Evolutionary conservation across 2,888 invertebrate species (phyloP), one percentile per base, ranked within the genome.

Genomic region (Pseudococcus jackbeardsleyi): DNA sequence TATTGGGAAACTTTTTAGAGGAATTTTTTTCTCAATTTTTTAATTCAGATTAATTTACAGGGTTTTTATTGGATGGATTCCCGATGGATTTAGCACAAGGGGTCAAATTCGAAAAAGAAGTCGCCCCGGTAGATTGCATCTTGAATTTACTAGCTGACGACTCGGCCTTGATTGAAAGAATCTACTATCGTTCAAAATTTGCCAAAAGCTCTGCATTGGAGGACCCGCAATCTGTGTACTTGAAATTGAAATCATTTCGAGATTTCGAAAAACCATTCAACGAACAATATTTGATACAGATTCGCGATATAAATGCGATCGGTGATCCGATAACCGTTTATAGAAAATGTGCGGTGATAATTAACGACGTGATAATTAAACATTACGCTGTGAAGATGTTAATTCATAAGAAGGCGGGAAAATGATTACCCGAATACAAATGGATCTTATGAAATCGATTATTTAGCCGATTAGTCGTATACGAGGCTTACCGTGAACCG

Each of bases 401-500:
- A 85, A 33, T 12, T 19, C 39, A 26, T 59, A 59, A 85, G 5
- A 85, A 64, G 17, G 5, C n/a, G 33, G 5, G n/a, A 5, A 85
- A 85, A n/a, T 54, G 15, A 39, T 54, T 17, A 59, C 7, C 4
- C 1, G 39, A 12, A 5, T 72, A 72, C 11, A 46, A 84, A 46
- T 84, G 48, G 46, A 26, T 84, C 19, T 48, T 8, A 33, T 64
- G 11, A 59, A 72, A 72, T 72, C 68, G 33, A 72, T n/a, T 79
- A 79, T n/a, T 26, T 79, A 39, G 7, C 19, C 64, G 68, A 72
- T 11, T 77, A 39, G 39, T 77, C 8, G 72, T n/a, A 4, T 48
- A 15, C 22, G 48, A 15, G 33, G 6, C 95, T 95, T 92, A 97
- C 97, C 91, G 96, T 96, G 92, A 97, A 97, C 91, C 97, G 93